These are phyloP conservation scores for Leptinotarsa undecemlineata DNA, from an alignment of 1,140 invertebrate genomes.

Conservation along the genomic window DNA sequence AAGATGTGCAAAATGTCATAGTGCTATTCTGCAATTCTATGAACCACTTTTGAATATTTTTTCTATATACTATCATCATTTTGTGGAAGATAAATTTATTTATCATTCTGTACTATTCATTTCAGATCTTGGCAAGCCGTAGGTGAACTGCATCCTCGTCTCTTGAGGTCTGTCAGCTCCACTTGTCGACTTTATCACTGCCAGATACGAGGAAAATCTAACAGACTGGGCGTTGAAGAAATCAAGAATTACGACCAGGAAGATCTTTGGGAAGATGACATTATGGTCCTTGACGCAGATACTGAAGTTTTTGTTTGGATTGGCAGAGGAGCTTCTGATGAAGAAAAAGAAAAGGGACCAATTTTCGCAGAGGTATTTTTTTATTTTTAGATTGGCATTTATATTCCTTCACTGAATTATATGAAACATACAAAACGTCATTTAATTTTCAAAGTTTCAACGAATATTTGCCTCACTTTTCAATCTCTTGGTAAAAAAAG, in stretches of 20 bases:
- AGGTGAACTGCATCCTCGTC: constrained; percentile 62
- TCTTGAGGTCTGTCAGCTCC: constrained; percentile 57
- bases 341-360: constrained; percentile 60
- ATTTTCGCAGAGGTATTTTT: constrained; percentile 31
- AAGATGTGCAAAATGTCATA: not conserved
- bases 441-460: too few relatives aligned
- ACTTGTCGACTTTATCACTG: constrained; percentile 67
- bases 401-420: too few relatives aligned
- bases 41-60: too few relatives aligned
- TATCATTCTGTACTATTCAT: constrained; percentile 15
- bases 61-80: too few relatives aligned
- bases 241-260: constrained; percentile 67
- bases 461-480: too few relatives aligned
- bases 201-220: constrained; percentile 58
- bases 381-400: constrained; percentile 23
- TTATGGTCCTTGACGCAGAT: constrained; percentile 74
- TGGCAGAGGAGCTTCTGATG: constrained; percentile 69
- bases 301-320: constrained; percentile 78
- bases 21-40: not conserved
- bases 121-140: constrained; percentile 74
- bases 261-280: constrained; percentile 76
- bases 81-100: not conserved
- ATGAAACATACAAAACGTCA: too few relatives aligned
- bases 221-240: constrained; percentile 70
- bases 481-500: too few relatives aligned